A percentile compares a stretch with the other conserved stretches of the same genome.
Evolutionary conservation across 92 coral and sea anemone genomes (phyloP).

Genomic region (Zoanthus sociatus): DNA sequence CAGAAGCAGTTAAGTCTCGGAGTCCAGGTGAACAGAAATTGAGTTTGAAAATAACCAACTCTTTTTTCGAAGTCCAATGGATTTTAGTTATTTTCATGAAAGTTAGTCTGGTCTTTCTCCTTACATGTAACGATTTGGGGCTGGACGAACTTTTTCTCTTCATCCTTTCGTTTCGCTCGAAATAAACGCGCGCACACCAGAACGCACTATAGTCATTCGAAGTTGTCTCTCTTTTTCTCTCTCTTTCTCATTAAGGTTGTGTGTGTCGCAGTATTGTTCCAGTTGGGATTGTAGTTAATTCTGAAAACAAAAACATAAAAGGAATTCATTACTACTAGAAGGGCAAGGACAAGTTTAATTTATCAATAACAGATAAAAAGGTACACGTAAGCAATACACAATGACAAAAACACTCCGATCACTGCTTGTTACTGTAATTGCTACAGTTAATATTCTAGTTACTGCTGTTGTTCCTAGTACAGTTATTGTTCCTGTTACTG

Average conservation of each 20-base stretch:
- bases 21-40: background rate
- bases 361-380: background rate
- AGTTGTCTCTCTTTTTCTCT: conserved; percentile 41
- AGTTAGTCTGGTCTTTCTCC: conserved; percentile 3
- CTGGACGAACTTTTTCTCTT: conserved; percentile 22
- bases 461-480: background rate
- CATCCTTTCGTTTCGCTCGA: conserved; percentile 21
- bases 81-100: background rate
- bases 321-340: background rate
- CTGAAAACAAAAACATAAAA: background rate
- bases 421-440: too few relatives aligned
- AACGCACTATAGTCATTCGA: conserved; percentile 42
- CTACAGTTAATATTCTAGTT: too few relatives aligned
- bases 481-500: background rate
- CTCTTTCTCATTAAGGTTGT: conserved; percentile 10
- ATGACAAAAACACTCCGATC: background rate
- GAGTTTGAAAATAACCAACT: background rate
- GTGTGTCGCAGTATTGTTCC: conserved; percentile 32
- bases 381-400: background rate
- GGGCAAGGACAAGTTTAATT: background rate
- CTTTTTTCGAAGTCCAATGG: background rate
- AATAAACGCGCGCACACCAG: conserved; percentile 30
- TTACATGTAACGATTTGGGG: conserved; percentile 6
- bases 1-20: background rate
- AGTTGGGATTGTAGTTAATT: conserved; percentile 31